Percentiles rank a stretch among this genome's conserved stretches.
Conservation (phyloP, 2,888 invertebrate genomes). For the Abrostola tripartita region DNA sequence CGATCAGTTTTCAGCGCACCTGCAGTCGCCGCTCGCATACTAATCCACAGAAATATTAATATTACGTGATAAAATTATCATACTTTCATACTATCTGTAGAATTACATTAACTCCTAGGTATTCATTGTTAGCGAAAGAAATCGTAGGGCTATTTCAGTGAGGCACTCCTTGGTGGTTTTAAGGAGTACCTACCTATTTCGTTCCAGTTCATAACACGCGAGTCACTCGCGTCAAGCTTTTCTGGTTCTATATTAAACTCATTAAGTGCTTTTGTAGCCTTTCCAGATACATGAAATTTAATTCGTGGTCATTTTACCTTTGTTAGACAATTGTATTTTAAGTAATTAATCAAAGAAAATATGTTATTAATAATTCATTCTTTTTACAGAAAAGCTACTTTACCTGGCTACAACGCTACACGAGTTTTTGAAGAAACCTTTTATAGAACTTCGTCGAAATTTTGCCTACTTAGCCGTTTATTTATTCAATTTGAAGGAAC, state of each 20-base stretch:
- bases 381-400: constrained; percentile 14
- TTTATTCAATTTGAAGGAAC: constrained; percentile 50
- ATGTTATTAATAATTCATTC: constrained; percentile 33
- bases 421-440: constrained; percentile 38
- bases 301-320: constrained; percentile 2
- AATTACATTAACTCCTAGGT: constrained; percentile 17
- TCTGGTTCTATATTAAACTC: constrained; percentile 16
- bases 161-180: no score
- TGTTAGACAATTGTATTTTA: constrained; percentile 11
- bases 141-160: neutral
- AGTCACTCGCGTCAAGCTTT: constrained; percentile 18
- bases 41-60: constrained; percentile 67
- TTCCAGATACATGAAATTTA: constrained; percentile 3
- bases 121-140: constrained; percentile 7
- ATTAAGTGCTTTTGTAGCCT: constrained; percentile 1
- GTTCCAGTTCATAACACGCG: neutral
- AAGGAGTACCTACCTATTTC: neutral
- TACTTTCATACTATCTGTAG: constrained; percentile 46
- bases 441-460: constrained; percentile 35
- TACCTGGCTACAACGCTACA: constrained; percentile 15
- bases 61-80: constrained; percentile 70
- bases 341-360: constrained; percentile 34
- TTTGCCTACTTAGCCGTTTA: constrained; percentile 35
- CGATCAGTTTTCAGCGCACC: constrained; percentile 58
- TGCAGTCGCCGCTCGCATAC: constrained; percentile 64